Evolutionary conservation across 2,888 invertebrate species (phyloP).

Genomic region (Carpatolechia fugitivella): DNA sequence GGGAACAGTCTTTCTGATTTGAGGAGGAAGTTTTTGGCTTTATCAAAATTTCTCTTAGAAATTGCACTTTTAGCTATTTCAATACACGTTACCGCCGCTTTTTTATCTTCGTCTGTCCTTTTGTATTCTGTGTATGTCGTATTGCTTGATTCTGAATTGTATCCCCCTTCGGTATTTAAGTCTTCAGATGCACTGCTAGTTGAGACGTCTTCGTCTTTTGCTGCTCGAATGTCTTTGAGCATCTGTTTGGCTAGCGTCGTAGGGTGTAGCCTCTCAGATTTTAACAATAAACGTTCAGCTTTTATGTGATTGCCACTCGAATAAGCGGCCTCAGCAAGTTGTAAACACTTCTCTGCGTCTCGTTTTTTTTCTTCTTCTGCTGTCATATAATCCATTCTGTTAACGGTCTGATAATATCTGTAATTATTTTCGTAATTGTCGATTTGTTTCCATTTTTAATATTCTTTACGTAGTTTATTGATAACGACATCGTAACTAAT

Average conservation of each 20-base stretch:
- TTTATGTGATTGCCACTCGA: neutral
- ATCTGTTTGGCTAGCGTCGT: neutral
- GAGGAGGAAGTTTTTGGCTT: constrained; percentile 88
- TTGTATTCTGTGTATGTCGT: neutral
- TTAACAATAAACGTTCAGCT: constrained; percentile 4
- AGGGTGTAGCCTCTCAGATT: neutral
- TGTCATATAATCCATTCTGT: neutral
- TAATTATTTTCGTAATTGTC: neutral
- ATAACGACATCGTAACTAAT: too few species aligned
- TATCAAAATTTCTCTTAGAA: constrained; percentile 83
- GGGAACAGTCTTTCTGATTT: constrained; percentile 90
- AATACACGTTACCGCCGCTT: neutral
- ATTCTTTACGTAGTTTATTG: neutral
- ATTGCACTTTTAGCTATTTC: constrained; percentile 75
- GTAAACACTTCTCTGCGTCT: constrained; percentile 85
- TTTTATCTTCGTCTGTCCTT: neutral
- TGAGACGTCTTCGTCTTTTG: neutral
- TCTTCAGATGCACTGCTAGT: neutral
- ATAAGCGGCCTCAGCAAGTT: constrained; percentile 72
- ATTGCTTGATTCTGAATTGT: neutral
- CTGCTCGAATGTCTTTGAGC: neutral
- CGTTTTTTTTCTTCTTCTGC: neutral
- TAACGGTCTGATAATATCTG: neutral
- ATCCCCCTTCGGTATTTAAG: neutral
- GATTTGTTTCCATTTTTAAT: neutral